These are phyloP conservation scores for Xenus cinereus DNA, from an alignment of 2,113 vertebrate genomes.

Conservation along the genomic window DNA sequence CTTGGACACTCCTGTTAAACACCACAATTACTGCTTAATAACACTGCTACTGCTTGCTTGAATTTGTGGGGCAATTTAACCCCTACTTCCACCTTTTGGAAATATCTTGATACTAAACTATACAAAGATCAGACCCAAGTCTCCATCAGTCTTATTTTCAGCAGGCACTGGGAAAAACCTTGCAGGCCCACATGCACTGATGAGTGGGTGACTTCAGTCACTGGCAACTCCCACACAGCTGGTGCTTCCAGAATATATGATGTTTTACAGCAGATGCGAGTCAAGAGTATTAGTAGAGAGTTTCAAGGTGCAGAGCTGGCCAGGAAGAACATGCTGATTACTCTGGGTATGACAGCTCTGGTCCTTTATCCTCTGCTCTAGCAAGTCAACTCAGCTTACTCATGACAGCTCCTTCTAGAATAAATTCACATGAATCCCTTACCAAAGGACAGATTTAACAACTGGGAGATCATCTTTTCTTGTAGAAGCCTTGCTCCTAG, in stretches of 20 bases:
- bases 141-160: not conserved
- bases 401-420: not conserved
- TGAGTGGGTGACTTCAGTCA: not conserved
- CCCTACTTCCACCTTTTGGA: not conserved
- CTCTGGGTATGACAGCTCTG: not conserved
- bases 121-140: not conserved
- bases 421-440: not conserved
- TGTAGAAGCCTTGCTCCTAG: not conserved
- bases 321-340: not conserved
- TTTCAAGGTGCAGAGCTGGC: not conserved
- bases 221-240: not conserved
- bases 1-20: not conserved
- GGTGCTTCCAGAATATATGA: not conserved
- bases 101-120: not conserved
- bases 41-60: not conserved
- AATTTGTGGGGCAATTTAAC: not conserved
- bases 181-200: not conserved
- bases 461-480: not conserved
- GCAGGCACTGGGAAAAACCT: not conserved
- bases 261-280: not conserved
- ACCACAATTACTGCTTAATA: not conserved
- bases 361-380: not conserved
- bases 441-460: not conserved
- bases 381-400: not conserved
- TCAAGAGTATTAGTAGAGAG: not conserved